Evolutionary conservation across 2,797 vertebrate species (phyloP), one percentile per base, ranked within the genome.

Genomic region (Sphenopsis melanotis): DNA sequence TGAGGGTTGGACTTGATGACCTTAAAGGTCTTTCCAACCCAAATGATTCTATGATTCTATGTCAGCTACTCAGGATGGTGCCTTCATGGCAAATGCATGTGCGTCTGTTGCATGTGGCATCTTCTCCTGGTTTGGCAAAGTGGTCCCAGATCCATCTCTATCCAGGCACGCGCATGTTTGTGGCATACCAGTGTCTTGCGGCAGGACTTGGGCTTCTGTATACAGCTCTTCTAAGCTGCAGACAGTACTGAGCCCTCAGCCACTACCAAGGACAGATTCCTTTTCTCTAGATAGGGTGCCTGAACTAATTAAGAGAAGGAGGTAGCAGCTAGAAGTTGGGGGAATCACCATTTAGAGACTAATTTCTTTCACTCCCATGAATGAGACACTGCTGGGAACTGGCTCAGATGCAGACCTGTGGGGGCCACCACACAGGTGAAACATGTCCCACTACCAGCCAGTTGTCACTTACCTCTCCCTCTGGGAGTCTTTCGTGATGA

Each of bases 101-200:
- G 41, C 0, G 0, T 19, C 41, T 60, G 17, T 15, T 59, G 32
- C 36, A 57, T 11, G 7, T 41, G 10, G 1, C 24, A 22, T 26
- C 42, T 41, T 69, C 52, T 60, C 26, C 56, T 34, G 5, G 11
- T 69, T 66, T 4, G 12, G 50, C 24, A 69, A 84, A 79, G 41
- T 1, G 1, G 15, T 47, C 46, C 55, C 55, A 30, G 32, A 12
- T 63, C 55, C 17, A 2, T 29, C 27, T 59, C 34, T 71, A 63
- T 19, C 39, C 42, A 50, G 41, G 26, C 18, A 15, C 4, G 23
- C 4, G 19, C 15, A n/a, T 23, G 0, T 52, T 56, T 61, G 23
- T 2, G 3, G 37, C 6, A 2, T 16, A 23, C n/a, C 52, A 60
- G 12, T 7, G 9, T 52, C 44, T 76, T 4, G 6, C 24, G 34